These are phyloP conservation scores for Philereme vetulata DNA, from an alignment of 2,888 invertebrate species.

Conservation along the genomic window DNA sequence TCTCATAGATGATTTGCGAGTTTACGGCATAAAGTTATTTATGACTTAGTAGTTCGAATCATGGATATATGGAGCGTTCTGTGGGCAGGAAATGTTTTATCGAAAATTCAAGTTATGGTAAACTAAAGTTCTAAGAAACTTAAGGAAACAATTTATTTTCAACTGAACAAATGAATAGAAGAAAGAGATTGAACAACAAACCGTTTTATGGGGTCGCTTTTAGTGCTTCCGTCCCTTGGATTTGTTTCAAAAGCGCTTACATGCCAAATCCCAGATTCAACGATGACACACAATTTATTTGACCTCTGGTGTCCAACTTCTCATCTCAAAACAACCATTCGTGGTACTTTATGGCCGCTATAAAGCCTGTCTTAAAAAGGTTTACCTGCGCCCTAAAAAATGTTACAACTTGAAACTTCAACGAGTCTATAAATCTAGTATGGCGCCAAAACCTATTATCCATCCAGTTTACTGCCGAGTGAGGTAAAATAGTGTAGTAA, in stretches of 20 bases:
- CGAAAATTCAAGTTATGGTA: no score
- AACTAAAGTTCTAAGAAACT: no score
- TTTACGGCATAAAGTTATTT: constrained; percentile 34
- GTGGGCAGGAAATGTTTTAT: not conserved
- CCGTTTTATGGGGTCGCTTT: constrained; percentile 14
- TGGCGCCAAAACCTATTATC: constrained; percentile 51
- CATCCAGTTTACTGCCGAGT: constrained; percentile 43
- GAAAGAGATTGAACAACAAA: constrained; percentile 25
- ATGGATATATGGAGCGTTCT: not conserved
- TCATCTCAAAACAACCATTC: constrained; percentile 37
- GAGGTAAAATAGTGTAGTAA: constrained; percentile 20
- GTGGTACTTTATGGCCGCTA: constrained; percentile 33
- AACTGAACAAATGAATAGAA: constrained; percentile 1
- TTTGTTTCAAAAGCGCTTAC: constrained; percentile 19
- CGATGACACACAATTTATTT: constrained; percentile 40
- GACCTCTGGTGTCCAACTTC: constrained; percentile 18
- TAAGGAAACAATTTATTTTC: no score
- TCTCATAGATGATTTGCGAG: constrained; percentile 39
- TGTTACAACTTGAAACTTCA: constrained; percentile 47
- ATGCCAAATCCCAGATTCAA: constrained; percentile 13
- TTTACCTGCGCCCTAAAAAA: constrained; percentile 44
- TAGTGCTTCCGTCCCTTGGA: constrained; percentile 17
- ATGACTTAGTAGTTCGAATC: constrained; percentile 21
- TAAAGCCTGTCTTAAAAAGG: constrained; percentile 36
- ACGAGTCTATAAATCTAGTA: constrained; percentile 49